These are phyloP conservation scores for Neolamprologus hecqui DNA, from an alignment of 2,113 vertebrate genomes.

Conservation along the genomic window DNA sequence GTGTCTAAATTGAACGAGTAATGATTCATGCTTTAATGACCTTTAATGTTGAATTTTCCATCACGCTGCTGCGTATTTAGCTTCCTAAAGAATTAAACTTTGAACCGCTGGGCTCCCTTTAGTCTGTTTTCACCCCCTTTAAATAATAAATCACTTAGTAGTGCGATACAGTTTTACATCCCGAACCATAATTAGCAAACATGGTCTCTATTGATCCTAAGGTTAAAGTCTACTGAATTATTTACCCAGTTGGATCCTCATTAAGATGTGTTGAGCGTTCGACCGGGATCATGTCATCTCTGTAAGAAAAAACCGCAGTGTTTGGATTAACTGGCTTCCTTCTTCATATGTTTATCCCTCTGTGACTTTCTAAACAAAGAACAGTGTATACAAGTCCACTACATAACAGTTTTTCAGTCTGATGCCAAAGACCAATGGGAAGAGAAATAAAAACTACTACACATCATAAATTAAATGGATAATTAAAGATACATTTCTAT, in stretches of 20 bases:
- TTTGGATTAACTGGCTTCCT: neutral
- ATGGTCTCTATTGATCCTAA: neutral
- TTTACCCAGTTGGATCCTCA: neutral
- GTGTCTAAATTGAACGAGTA: neutral
- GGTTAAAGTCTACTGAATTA: neutral
- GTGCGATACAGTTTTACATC: accelerated
- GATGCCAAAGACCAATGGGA: neutral
- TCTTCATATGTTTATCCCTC: neutral
- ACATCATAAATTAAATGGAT: neutral
- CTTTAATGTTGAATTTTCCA: neutral
- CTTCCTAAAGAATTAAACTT: neutral
- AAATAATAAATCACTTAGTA: neutral
- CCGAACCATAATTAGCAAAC: neutral
- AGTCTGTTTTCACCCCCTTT: neutral
- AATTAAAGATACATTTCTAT: neutral
- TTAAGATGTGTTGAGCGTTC: neutral
- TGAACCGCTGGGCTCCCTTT: neutral
- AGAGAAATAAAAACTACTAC: neutral
- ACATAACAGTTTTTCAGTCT: neutral
- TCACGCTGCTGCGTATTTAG: neutral
- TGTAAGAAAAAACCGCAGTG: neutral
- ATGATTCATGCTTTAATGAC: neutral
- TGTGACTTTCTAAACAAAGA: neutral
- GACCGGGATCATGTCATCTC: neutral
- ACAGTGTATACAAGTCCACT: neutral